Evolutionary conservation across 2,888 invertebrate species (phyloP), one percentile per base, ranked within the genome.

Genomic region (Lypha dubia): DNA sequence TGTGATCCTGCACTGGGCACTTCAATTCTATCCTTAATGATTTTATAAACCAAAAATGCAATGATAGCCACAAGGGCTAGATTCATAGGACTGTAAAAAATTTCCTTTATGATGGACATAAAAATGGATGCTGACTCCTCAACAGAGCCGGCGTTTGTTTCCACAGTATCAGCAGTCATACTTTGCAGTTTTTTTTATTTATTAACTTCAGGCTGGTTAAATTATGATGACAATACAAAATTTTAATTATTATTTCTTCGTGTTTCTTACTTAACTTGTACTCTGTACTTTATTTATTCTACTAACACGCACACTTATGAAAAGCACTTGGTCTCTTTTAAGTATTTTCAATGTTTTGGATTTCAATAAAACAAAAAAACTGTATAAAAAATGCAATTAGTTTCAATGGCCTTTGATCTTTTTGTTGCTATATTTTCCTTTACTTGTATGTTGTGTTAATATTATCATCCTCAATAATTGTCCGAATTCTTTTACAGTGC

Each of bases 1-100:
- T 77, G 75, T 87, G 90, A 81, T 88, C 92, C 89, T 65, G 89
- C 88, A 65, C 77, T 86, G 67, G 91, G 91, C 32, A 92, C 91
- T 86, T 93, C 92, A 85, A 93, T 93, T 70, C 93, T 92, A 88
- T 93, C 94, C 88, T 94, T 94, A 62, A 95, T 92, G 83, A 97
- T 96, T 93, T 96, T 96, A 89, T 96, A 96, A 22, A 96, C 92
- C 79, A 97, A 93, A 89, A 95, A 93, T 53, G 94, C 93, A 89
- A 96, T 96, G 32, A 96, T 93, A 65, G 93, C 93, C 17, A 96
- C 93, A 74, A 97, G 93, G 35, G 93, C 93, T 79, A 96, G 89
- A 92, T 97, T 96, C 86, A 96, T 89, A 15, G 96, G 96, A 89
- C 95, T 96, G 79, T 93, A 93, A 63, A 96, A 92, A 83, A 96